Conservation (phyloP, 2,888 invertebrate genomes). For the Morinoia aosen region DNA sequence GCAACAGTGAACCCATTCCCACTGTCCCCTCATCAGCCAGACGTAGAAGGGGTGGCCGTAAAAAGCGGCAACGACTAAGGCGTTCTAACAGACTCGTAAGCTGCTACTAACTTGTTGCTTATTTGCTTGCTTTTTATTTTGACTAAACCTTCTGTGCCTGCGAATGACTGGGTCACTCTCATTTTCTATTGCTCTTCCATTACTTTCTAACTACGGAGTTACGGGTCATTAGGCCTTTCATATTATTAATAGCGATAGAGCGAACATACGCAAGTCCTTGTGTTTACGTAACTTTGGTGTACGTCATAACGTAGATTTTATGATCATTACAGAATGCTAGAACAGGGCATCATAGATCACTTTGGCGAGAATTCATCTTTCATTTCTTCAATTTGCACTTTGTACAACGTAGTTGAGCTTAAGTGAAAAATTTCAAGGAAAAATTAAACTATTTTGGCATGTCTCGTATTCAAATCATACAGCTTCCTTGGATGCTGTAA, state of each 20-base stretch:
- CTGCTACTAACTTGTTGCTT: not conserved
- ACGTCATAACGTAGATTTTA: not conserved
- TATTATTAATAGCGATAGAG: not conserved
- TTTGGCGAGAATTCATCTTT: not conserved
- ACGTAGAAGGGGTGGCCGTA: slow-evolving; percentile 44
- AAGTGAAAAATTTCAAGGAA: not conserved
- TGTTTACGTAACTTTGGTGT: not conserved
- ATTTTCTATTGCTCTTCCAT: not conserved
- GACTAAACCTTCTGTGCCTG: not conserved
- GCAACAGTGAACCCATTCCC: not conserved
- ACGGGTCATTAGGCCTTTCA: not conserved
- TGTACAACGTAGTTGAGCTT: not conserved
- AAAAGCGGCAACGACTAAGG: slow-evolving; percentile 30
- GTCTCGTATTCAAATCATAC: not conserved
- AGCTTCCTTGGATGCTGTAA: not conserved
- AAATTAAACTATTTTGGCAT: not conserved
- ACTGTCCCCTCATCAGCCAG: not conserved
- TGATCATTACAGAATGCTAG: not conserved
- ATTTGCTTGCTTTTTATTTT: slow-evolving; percentile 27
- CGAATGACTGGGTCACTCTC: not conserved
- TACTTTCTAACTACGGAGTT: not conserved
- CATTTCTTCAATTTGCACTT: not conserved
- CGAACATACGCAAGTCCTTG: not conserved
- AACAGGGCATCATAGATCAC: not conserved
- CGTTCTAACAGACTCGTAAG: slow-evolving; percentile 47